Percentiles rank a stretch among this genome's conserved stretches.
Evolutionary conservation across 2,797 vertebrate species (phyloP).

Genomic region (Tapirus indicus): DNA sequence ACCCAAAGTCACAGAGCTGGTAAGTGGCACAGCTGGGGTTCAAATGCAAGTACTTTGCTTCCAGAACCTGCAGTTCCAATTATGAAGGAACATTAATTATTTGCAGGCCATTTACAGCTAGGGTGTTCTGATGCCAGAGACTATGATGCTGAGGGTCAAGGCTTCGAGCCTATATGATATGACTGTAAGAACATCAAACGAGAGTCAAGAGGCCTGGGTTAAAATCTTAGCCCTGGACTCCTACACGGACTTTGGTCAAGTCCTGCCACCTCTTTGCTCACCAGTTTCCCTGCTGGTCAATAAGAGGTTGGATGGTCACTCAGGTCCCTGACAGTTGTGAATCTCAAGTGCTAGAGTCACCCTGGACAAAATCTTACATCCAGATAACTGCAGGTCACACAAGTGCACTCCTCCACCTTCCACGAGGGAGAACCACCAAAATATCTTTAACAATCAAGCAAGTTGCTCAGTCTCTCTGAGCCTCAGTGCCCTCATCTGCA

Average conservation of each 20-base stretch:
- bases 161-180: neutral
- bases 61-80: neutral
- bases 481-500: constrained; percentile 43
- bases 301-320: neutral
- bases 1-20: neutral
- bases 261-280: neutral
- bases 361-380: neutral
- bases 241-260: neutral
- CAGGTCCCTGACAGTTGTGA: neutral
- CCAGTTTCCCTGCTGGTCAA: neutral
- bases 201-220: neutral
- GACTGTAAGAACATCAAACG: neutral
- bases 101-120: neutral
- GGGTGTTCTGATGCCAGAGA: neutral
- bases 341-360: neutral
- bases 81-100: neutral
- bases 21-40: neutral
- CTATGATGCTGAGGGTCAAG: neutral
- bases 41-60: constrained; percentile 30
- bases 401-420: neutral
- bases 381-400: neutral
- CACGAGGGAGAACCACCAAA: neutral
- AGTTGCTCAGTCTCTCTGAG: neutral
- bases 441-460: neutral
- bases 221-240: neutral